Percentiles rank a stretch among this genome's conserved stretches.
Evolutionary conservation across 2,888 invertebrate genomes (phyloP).

Genomic region (Fissipunctia ypsillon): DNA sequence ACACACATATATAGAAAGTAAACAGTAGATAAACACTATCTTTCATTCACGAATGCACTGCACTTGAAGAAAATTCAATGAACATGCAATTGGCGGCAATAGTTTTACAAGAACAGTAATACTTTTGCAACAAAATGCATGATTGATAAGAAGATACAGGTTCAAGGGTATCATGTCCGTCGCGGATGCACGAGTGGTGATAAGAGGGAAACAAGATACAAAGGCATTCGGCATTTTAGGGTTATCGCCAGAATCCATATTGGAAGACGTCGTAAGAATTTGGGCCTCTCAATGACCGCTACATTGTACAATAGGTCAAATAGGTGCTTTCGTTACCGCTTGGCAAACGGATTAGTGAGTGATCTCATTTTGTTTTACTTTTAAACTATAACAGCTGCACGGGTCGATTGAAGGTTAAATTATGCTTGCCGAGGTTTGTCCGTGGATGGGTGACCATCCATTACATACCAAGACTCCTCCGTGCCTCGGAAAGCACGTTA

Average conservation of each 20-base stretch:
- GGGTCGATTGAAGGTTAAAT: neutral
- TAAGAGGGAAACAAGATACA: conserved; percentile 31
- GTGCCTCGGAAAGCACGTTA: neutral
- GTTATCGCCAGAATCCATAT: conserved; percentile 43
- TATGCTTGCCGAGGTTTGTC: no score
- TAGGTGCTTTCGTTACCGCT: conserved; percentile 13
- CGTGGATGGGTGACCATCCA: neutral
- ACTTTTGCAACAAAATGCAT: conserved; percentile 31
- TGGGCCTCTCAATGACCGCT: conserved; percentile 39
- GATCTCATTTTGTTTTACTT: neutral
- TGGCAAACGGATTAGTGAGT: neutral
- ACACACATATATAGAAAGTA: conserved; percentile 29
- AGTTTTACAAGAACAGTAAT: neutral
- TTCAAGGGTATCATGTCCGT: conserved; percentile 33
- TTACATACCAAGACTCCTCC: neutral
- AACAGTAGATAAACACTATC: conserved; percentile 49
- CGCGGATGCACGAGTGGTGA: conserved; percentile 26
- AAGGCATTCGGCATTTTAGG: conserved; percentile 31
- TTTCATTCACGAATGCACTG: conserved; percentile 51
- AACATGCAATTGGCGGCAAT: conserved; percentile 17
- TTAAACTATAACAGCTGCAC: neutral
- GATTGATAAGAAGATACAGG: conserved; percentile 33
- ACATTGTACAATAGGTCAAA: conserved; percentile 13
- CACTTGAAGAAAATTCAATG: conserved; percentile 24
- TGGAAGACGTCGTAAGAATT: conserved; percentile 16